Percentiles rank a stretch among this genome's conserved stretches.
Evolutionary conservation across 1,140 invertebrate species (phyloP).

Genomic region (Grapholita molesta): DNA sequence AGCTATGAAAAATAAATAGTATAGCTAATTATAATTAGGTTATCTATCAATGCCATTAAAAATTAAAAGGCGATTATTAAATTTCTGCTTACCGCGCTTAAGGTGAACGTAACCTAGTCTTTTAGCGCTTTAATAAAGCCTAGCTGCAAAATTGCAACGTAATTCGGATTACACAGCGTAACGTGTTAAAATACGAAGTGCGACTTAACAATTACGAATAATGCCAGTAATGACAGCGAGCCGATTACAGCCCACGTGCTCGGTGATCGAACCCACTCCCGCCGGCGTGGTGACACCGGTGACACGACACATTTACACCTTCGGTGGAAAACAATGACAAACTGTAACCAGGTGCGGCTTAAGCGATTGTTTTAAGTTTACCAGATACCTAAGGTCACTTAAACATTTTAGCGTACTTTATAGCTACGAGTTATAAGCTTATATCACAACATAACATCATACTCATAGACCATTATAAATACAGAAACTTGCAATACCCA

Average conservation of each 20-base stretch:
- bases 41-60: too few relatives aligned
- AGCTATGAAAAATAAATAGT: too few relatives aligned
- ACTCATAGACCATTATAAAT: too few relatives aligned
- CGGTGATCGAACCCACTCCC: conserved; percentile 35
- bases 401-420: too few relatives aligned
- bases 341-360: background rate
- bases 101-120: background rate
- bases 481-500: too few relatives aligned
- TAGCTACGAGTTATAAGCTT: too few relatives aligned
- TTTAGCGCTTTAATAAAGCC: background rate
- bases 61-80: too few relatives aligned
- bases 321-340: background rate
- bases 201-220: conserved; percentile 2
- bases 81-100: too few relatives aligned
- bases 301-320: background rate
- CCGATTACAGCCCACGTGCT: conserved; percentile 28
- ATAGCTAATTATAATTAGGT: too few relatives aligned
- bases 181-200: background rate
- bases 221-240: background rate
- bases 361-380: too few relatives aligned
- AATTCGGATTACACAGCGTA: background rate
- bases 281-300: conserved; percentile 16
- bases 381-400: too few relatives aligned
- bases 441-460: too few relatives aligned
- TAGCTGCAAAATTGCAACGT: background rate